These are phyloP conservation scores for Clarias gariepinus DNA, from an alignment of 2,113 vertebrate genomes.

Conservation along the genomic window DNA sequence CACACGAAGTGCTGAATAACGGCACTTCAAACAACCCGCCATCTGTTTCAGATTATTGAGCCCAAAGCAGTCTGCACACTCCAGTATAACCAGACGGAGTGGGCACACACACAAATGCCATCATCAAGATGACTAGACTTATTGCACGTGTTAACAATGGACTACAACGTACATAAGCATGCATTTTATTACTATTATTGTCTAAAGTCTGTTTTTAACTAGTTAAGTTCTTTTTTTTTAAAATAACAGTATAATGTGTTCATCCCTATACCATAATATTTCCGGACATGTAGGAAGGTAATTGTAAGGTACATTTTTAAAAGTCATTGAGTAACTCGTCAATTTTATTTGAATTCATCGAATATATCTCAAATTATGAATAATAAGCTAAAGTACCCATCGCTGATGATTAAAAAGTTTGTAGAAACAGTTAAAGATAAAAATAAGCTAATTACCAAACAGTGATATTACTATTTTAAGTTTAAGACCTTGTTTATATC, in stretches of 20 bases:
- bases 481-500: no score
- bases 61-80: constrained; percentile 64
- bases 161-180: constrained; percentile 3
- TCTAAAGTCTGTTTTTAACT: not conserved
- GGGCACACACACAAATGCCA: constrained; percentile 22
- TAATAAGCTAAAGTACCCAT: not conserved
- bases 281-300: not conserved
- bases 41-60: constrained; percentile 78
- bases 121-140: constrained; percentile 42
- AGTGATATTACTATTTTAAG: no score
- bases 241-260: not conserved
- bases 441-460: no score
- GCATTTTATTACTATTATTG: not conserved
- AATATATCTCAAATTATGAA: not conserved
- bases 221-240: not conserved
- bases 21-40: constrained; percentile 76
- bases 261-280: no score
- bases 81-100: constrained; percentile 61
- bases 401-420: no score
- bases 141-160: constrained; percentile 2
- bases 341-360: not conserved
- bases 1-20: constrained; percentile 75
- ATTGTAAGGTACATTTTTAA: not conserved
- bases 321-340: not conserved
- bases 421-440: no score